Evolutionary conservation across 1,140 invertebrate species (phyloP), one percentile per base, ranked within the genome.

Genomic region (Sycophaga agraensis): DNA sequence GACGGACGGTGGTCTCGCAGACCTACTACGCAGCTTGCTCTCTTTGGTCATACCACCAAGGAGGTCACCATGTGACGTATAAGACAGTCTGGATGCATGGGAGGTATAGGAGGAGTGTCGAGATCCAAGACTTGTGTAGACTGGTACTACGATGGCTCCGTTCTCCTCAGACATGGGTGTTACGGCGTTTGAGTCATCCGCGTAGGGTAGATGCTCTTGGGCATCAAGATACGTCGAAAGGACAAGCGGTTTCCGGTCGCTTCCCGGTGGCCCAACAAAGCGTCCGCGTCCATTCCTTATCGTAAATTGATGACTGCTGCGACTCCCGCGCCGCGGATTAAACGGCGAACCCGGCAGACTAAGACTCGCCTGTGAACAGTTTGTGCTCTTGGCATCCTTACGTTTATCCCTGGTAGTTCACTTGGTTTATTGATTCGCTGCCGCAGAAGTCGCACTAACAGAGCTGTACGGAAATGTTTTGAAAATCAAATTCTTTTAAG

Each of bases 121-220:
- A 55, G 92, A 94, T 65, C 90, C 90, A 77, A 92, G 84, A 80
- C 88, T 91, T 63, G 89, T 84, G 75, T 91, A 91, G 68, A 92
- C 88, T 7, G 93, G 92, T 64, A 96, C 91, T 68, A 96, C 91
- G 77, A 96, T 95, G 67, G 92, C 92, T 67, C 94, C 93, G 78
- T 96, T 96, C 78, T 98, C 95, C 83, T 98, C 96, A 51, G 94
- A 97, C 91, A 97, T 96, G 12, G 96, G 96, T 43, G 96, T 98
- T 3, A 97, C 96, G 49, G 96, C 96, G 73, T 95, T 95, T 45
- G 94, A 97, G 79, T 98, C 96, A 78, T 98, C 96, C 24, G 95
- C 96, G 79, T 95, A 98, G 14, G 96, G 96, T 70, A 98, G 86
- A 79, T 97, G 93, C 82, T 96, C 94, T 79, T 97, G 91, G 57